These are phyloP conservation scores for Ptychodera flava DNA, from an alignment of 35 echinoderm and acorn worm genomes.

Conservation along the genomic window DNA sequence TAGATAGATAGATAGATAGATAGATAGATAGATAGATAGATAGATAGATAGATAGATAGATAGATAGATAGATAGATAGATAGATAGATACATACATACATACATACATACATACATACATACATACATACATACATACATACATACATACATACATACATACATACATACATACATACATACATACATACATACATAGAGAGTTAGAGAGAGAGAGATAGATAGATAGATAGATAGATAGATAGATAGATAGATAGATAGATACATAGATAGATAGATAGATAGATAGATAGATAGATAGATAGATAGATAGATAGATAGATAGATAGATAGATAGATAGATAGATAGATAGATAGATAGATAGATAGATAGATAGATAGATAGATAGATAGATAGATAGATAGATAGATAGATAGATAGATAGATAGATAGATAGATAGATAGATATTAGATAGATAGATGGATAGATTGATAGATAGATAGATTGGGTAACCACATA, in stretches of 20 bases:
- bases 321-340: not conserved
- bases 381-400: not conserved
- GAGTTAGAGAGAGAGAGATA: not conserved
- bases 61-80: not conserved
- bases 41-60: not conserved
- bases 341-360: not conserved
- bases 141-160: conserved; percentile 2
- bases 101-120: not conserved
- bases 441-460: too few relatives aligned
- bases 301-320: not conserved
- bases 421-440: not conserved
- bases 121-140: conserved; percentile 2
- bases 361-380: not conserved
- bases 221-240: not conserved
- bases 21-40: conserved; percentile 2
- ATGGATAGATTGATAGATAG: too few relatives aligned
- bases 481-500: too few relatives aligned
- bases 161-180: not conserved
- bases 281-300: not conserved
- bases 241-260: not conserved
- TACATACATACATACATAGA: not conserved
- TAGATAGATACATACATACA: not conserved
- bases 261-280: not conserved
- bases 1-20: conserved; percentile 2
- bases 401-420: not conserved